Percentiles rank a stretch among this genome's conserved stretches.
Conservation (phyloP, 2,888 invertebrate species). For the Pollenia labialis region DNA sequence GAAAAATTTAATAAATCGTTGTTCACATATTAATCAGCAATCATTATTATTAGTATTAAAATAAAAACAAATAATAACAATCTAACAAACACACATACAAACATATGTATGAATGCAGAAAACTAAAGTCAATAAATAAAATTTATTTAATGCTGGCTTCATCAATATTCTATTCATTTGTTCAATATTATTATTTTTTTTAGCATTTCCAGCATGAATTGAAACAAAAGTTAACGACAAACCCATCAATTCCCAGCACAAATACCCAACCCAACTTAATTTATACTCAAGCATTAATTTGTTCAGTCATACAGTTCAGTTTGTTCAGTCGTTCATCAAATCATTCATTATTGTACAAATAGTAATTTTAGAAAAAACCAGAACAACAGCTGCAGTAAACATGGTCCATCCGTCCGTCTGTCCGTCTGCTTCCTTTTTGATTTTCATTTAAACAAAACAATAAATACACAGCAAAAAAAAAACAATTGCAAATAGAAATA, state of each 20-base stretch:
- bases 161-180: slow-evolving; percentile 49
- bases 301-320: not conserved
- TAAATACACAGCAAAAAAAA: slow-evolving; percentile 19
- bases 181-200: slow-evolving; percentile 34
- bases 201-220: not conserved
- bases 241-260: slow-evolving; percentile 55
- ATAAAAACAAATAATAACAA: not conserved
- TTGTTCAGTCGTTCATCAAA: slow-evolving; percentile 52
- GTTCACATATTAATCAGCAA: not conserved
- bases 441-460: slow-evolving; percentile 38
- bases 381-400: slow-evolving; percentile 59
- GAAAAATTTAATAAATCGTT: not conserved
- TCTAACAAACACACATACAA: slow-evolving; percentile 10
- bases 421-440: not conserved
- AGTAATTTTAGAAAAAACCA: slow-evolving; percentile 52
- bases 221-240: slow-evolving; percentile 47
- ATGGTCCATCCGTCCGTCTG: not conserved
- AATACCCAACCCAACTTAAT: slow-evolving; percentile 1
- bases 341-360: slow-evolving; percentile 55
- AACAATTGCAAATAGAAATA: slow-evolving; percentile 22
- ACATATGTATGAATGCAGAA: not conserved
- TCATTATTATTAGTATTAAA: not conserved
- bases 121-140: slow-evolving; percentile 54
- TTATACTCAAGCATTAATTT: not conserved
- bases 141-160: slow-evolving; percentile 9